These are phyloP conservation scores for Sorex maritimensis DNA, from an alignment of 2,797 vertebrate genomes.

Conservation along the genomic window DNA sequence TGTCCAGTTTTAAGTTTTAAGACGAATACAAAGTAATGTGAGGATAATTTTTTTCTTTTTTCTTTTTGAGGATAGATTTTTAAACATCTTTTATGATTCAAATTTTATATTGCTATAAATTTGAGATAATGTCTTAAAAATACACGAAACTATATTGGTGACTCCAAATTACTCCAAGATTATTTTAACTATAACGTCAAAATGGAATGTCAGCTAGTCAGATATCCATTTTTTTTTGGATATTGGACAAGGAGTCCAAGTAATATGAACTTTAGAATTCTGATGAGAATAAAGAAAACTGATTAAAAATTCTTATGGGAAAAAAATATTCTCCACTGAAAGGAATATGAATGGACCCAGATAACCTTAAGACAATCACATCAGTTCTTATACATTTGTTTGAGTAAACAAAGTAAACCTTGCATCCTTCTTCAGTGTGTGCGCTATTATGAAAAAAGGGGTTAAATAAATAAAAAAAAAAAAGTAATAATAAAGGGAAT, in stretches of 20 bases:
- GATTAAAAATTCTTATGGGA: not conserved
- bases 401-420: not conserved
- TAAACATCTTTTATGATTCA: slow-evolving; percentile 38
- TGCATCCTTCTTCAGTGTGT: not conserved
- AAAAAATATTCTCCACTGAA: not conserved
- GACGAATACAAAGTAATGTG: slow-evolving; percentile 62
- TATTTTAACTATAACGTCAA: slow-evolving; percentile 6
- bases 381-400: not conserved
- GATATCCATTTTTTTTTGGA: not conserved
- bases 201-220: not conserved
- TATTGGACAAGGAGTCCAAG: not conserved
- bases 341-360: not conserved
- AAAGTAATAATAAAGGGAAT: not conserved
- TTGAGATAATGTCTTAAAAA: slow-evolving; percentile 48
- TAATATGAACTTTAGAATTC: not conserved
- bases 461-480: not conserved
- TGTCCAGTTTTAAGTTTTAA: slow-evolving; percentile 48
- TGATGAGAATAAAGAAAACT: not conserved
- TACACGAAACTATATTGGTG: slow-evolving; percentile 3
- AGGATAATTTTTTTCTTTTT: not conserved
- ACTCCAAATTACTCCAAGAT: slow-evolving; percentile 29
- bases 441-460: not conserved
- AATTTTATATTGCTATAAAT: slow-evolving; percentile 56
- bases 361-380: not conserved
- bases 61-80: slow-evolving; percentile 29